phyloP scores from a whole-genome alignment of 2,888 invertebrate genomes.

The Rhogogaster chlorosoma region DNA sequence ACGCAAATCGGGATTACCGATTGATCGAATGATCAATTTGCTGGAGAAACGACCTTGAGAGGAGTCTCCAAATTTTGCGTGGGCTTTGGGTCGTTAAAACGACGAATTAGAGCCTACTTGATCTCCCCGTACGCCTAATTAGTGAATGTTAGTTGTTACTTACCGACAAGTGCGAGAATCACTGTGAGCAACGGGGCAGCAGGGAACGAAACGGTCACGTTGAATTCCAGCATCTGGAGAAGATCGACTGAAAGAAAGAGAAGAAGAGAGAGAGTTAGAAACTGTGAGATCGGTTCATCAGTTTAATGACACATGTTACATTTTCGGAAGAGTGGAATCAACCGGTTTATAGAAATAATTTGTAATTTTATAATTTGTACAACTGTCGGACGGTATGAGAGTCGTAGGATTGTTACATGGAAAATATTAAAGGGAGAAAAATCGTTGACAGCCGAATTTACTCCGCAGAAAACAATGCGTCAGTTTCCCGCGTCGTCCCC shows the following conservation, averaged over 20 bases:
- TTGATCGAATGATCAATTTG: not conserved
- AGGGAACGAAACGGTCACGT: conserved; percentile 95
- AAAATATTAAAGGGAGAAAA: not conserved
- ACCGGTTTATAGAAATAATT: not conserved
- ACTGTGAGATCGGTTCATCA: not conserved
- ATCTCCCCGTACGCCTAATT: not conserved
- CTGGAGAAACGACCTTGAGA: not conserved
- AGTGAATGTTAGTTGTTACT: conserved; percentile 78
- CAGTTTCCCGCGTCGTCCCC: conserved; percentile 1
- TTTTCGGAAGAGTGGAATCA: not conserved
- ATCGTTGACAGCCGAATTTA: conserved; percentile 14
- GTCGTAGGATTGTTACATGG: too few relatives aligned
- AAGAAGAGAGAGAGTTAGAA: not conserved
- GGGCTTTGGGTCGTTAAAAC: not conserved
- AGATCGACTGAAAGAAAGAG: conserved; percentile 91
- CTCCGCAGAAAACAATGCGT: not conserved
- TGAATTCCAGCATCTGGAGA: conserved; percentile 98
- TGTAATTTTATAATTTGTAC: not conserved
- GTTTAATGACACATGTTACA: not conserved
- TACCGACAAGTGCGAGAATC: conserved; percentile 98
- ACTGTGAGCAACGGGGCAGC: conserved; percentile 98
- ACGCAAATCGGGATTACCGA: not conserved
- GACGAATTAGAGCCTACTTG: not conserved
- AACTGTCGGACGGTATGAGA: not conserved
- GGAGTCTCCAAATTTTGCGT: not conserved